Percentiles rank a stretch among this genome's conserved stretches.
Evolutionary conservation across 2,113 vertebrate species (phyloP).

Genomic region (Odontesthes bonariensis): DNA sequence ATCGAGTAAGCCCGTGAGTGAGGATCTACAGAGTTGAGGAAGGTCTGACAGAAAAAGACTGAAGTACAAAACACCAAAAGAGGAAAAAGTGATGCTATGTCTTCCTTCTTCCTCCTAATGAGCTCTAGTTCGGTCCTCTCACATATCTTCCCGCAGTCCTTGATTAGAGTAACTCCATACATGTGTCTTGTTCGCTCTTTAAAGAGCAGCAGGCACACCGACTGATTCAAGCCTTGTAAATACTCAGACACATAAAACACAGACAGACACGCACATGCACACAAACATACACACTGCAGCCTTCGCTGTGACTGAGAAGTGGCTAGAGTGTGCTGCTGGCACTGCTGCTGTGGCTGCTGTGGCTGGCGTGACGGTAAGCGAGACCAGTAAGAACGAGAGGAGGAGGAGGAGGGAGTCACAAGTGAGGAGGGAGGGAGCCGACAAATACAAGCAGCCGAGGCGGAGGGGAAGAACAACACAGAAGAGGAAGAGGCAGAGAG

Average conservation of each 20-base stretch:
- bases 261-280: slow-evolving; percentile 13
- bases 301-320: slow-evolving; percentile 64
- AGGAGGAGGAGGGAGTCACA: slow-evolving; percentile 35
- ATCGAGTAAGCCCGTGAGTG: slow-evolving; percentile 16
- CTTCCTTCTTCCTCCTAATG: slow-evolving; percentile 64
- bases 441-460: slow-evolving; percentile 58
- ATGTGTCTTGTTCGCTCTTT: slow-evolving; percentile 28
- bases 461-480: slow-evolving; percentile 41
- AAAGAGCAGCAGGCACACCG: slow-evolving; percentile 34
- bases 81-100: slow-evolving; percentile 53
- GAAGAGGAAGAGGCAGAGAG: slow-evolving; percentile 66
- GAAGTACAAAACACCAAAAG: slow-evolving; percentile 17
- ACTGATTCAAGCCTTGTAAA: slow-evolving; percentile 40
- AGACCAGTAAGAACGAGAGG: slow-evolving; percentile 43
- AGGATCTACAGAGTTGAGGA: slow-evolving; percentile 22
- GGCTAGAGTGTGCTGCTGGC: slow-evolving; percentile 57
- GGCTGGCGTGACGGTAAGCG: slow-evolving; percentile 59
- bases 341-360: slow-evolving; percentile 72
- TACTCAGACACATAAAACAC: slow-evolving; percentile 27
- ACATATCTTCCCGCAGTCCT: slow-evolving; percentile 42
- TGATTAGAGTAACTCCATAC: slow-evolving; percentile 60
- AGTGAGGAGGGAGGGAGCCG: slow-evolving; percentile 58
- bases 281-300: slow-evolving; percentile 53
- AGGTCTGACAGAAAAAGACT: slow-evolving; percentile 33
- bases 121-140: slow-evolving; percentile 46